Base-by-base conservation (phyloP, 2,888 invertebrate genomes). In the Trachelus troglodyta region DNA sequence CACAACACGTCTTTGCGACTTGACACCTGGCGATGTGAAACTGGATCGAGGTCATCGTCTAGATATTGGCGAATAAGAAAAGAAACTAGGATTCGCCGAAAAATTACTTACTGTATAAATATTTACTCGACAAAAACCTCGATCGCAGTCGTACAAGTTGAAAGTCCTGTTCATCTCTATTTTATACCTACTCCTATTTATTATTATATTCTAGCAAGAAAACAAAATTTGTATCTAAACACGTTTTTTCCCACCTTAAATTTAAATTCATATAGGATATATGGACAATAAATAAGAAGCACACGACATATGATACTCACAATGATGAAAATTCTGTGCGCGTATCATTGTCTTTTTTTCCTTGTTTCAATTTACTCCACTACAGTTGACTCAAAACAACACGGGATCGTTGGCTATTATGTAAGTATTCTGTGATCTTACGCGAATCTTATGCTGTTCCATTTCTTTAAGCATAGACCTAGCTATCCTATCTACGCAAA, bases 401-500 rank as follows among this genome's bases (percentile, higher is more conserved):
- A 56, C 56, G 9, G 56, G 1, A 23, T 56, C 56, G 56, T 23
- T 9, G 9, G 9, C 35, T 56, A 56, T 56, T 23, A 23, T 56
- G 56, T 23, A 9, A 56, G 23, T 23, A 23, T 56, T 56, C 23
- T 23, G 9, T 56, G 56, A 56, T 56, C 56, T 56, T 40, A 40
- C 15, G 15, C 40, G 15, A 40, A 40, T 40, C 15, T 40, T 56
- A 56, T 56, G 23, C 56, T 56, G 40, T 23, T 56, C 23, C 71
- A 71, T 71, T 34, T 33, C 71, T 12, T 71, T 71, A 73, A 75
- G 76, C 80, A 73, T 80, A 75, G 69, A 75, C 34, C 75, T 81
- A 77, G 76, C 77, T 78, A 77, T 75, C 77, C 81, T 77, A 81
- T 79, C 83, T 83, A 79, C 78, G 78, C 82, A 82, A 81, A 83